Conservation (phyloP, 2,113 vertebrate genomes). For the Plectropomus leopardus region DNA sequence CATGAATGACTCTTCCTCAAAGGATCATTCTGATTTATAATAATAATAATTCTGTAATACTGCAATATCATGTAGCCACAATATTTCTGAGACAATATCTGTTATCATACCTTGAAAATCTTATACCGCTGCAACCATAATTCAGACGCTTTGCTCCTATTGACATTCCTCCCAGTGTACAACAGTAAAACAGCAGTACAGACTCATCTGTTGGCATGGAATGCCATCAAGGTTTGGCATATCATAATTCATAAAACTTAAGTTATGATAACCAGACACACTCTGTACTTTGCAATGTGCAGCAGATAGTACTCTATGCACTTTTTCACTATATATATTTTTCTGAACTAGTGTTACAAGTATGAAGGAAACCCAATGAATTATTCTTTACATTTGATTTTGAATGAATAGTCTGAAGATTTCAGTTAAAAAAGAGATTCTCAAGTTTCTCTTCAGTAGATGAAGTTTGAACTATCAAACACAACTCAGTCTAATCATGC, state of each 20-base stretch:
- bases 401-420: neutral
- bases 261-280: neutral
- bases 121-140: too few species aligned
- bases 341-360: neutral
- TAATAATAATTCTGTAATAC: too few species aligned
- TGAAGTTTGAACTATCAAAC: neutral
- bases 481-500: neutral
- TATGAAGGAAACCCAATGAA: neutral
- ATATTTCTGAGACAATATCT: too few species aligned
- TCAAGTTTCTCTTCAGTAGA: neutral
- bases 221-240: neutral
- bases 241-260: neutral
- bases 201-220: neutral
- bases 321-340: neutral
- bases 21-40: too few species aligned
- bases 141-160: neutral
- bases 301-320: conserved; percentile 13
- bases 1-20: too few species aligned
- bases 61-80: too few species aligned
- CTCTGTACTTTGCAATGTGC: neutral
- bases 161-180: neutral
- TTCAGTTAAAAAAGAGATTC: too few species aligned
- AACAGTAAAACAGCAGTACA: neutral
- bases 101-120: too few species aligned
- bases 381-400: neutral